phyloP scores from a whole-genome alignment of 2,113 vertebrate genomes.

The Ibidorhyncha struthersii region DNA sequence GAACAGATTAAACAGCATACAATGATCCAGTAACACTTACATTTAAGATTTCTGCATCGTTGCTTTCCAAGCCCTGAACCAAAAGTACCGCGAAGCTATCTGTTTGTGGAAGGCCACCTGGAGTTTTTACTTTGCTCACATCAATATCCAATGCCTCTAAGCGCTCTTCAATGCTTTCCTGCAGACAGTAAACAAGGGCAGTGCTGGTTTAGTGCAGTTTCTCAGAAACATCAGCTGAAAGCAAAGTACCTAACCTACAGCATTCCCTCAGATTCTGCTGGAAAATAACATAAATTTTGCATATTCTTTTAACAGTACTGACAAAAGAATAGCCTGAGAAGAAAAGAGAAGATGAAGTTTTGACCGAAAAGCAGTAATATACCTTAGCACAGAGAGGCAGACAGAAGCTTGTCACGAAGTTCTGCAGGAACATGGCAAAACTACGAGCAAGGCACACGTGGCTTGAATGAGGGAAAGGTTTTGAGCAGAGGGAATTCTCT shows the following conservation, averaged over 20 bases:
- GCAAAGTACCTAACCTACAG: background rate
- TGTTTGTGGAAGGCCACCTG: slow-evolving; percentile 82
- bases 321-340: background rate
- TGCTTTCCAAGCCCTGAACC: slow-evolving; percentile 94
- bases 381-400: background rate
- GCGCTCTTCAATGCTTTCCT: slow-evolving; percentile 93
- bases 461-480: background rate
- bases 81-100: slow-evolving; percentile 91
- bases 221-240: background rate
- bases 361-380: background rate
- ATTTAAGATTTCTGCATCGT: slow-evolving; percentile 87
- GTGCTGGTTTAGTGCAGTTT: background rate
- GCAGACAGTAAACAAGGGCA: background rate
- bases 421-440: background rate
- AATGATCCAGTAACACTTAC: slow-evolving; percentile 75
- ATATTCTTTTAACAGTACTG: background rate
- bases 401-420: background rate
- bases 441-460: background rate
- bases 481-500: background rate
- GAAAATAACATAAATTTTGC: background rate
- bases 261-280: background rate
- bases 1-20: background rate
- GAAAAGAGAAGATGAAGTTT: background rate
- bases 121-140: slow-evolving; percentile 71
- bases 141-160: slow-evolving; percentile 87